These are phyloP conservation scores for Pangasianodon hypophthalmus DNA, from an alignment of 2,113 vertebrate species.

Conservation along the genomic window DNA sequence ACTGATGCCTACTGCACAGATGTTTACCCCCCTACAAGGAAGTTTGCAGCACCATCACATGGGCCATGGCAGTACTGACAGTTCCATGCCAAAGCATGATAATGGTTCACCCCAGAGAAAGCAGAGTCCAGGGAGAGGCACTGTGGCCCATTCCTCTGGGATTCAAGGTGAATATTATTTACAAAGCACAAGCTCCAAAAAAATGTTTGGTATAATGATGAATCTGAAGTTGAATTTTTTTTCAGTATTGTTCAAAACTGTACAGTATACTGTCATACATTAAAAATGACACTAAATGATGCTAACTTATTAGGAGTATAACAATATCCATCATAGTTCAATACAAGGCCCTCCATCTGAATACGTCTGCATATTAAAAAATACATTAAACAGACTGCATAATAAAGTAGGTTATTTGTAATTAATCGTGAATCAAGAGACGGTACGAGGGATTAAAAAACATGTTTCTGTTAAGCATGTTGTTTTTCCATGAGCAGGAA, in stretches of 20 bases:
- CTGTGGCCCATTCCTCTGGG: slow-evolving; percentile 58
- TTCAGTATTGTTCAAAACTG: not conserved
- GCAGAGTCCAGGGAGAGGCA: slow-evolving; percentile 57
- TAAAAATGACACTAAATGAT: not conserved
- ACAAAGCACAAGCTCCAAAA: not conserved
- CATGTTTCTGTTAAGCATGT: not conserved
- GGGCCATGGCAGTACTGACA: slow-evolving; percentile 60
- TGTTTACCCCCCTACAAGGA: slow-evolving; percentile 68
- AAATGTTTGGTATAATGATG: not conserved
- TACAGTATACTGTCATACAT: not conserved
- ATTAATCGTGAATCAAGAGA: not conserved
- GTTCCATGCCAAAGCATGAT: slow-evolving; percentile 67
- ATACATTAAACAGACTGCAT: not conserved
- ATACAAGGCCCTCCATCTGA: not conserved
- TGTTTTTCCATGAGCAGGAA: not conserved
- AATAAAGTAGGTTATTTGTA: not conserved
- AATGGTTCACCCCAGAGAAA: slow-evolving; percentile 66
- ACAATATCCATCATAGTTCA: not conserved
- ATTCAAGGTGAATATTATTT: slow-evolving; percentile 65
- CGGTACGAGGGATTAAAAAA: not conserved
- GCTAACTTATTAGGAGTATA: not conserved
- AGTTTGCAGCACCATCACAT: slow-evolving; percentile 71
- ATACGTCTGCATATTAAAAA: not conserved
- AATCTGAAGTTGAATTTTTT: not conserved
- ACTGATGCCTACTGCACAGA: slow-evolving; percentile 68